Evolutionary conservation across 2,797 vertebrate species (phyloP).

Genomic region (Steatocranus sp.): DNA sequence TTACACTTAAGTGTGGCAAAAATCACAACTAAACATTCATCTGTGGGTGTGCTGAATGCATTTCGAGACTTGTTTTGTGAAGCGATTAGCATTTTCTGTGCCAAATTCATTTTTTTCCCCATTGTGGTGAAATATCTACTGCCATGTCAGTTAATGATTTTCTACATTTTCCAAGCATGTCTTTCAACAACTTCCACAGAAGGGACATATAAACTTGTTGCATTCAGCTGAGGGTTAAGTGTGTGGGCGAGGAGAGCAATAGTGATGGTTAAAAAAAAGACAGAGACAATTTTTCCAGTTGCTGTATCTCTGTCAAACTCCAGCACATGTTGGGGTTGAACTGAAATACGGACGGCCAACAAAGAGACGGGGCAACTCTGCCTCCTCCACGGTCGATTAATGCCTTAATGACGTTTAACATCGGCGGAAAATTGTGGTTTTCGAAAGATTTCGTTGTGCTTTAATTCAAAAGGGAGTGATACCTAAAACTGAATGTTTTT

Average conservation of each 20-base stretch:
- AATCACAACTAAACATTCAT: conserved; percentile 1
- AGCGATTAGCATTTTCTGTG: not conserved
- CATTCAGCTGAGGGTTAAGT: not conserved
- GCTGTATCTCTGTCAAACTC: not conserved
- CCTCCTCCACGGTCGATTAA: not conserved
- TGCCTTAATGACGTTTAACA: not conserved
- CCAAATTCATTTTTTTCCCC: not conserved
- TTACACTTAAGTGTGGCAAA: not conserved
- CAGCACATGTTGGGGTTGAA: not conserved
- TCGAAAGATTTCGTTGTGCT: not conserved
- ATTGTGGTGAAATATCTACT: not conserved
- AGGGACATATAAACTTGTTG: conserved; percentile 19
- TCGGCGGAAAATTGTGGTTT: not conserved
- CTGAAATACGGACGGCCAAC: not conserved
- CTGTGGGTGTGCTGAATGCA: conserved; percentile 10
- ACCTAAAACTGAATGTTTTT: not conserved
- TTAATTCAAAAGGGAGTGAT: not conserved
- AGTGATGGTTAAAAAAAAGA: not conserved
- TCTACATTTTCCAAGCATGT: not conserved
- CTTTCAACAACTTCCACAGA: not conserved
- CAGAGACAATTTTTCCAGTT: not conserved
- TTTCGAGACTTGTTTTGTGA: not conserved
- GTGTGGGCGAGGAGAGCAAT: not conserved
- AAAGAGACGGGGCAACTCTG: not conserved
- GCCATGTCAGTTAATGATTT: conserved; percentile 5